These are phyloP conservation scores for Dicrostonyx torquatus DNA, from an alignment of 2,797 vertebrate genomes.

Conservation along the genomic window DNA sequence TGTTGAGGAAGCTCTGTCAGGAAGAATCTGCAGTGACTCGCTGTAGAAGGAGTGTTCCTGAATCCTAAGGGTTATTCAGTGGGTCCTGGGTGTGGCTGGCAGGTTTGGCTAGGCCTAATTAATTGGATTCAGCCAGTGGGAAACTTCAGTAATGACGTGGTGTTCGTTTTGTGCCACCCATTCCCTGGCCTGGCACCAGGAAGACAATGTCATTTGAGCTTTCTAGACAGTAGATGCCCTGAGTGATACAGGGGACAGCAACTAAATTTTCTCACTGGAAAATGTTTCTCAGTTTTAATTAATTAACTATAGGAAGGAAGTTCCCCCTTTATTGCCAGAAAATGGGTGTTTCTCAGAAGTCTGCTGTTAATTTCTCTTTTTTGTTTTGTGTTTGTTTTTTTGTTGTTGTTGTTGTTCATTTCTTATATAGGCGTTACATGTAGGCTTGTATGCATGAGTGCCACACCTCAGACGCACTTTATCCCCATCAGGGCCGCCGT, in stretches of 20 bases:
- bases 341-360: not conserved
- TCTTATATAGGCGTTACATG: not conserved
- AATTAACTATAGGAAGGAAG: not conserved
- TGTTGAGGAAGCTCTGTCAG: not conserved
- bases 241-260: not conserved
- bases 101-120: slow-evolving; percentile 61
- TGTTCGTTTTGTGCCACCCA: slow-evolving; percentile 1
- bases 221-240: not conserved
- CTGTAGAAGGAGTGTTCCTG: slow-evolving; percentile 31
- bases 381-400: no score
- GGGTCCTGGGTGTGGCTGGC: slow-evolving; percentile 53
- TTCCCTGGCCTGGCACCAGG: slow-evolving; percentile 36
- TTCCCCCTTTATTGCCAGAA: slow-evolving; percentile 1
- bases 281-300: slow-evolving; percentile 27
- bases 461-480: not conserved
- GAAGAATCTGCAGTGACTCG: not conserved
- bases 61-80: slow-evolving; percentile 19
- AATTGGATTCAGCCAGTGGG: slow-evolving; percentile 65
- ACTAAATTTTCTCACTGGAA: slow-evolving; percentile 41
- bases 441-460: not conserved
- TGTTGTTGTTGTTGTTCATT: not conserved
- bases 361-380: not conserved
- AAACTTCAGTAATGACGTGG: slow-evolving; percentile 62
- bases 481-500: not conserved
- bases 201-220: slow-evolving; percentile 37